Percentiles rank a stretch among this genome's conserved stretches.
Evolutionary conservation across 2,113 vertebrate genomes (phyloP).

Genomic region (Hemiscyllium ocellatum): DNA sequence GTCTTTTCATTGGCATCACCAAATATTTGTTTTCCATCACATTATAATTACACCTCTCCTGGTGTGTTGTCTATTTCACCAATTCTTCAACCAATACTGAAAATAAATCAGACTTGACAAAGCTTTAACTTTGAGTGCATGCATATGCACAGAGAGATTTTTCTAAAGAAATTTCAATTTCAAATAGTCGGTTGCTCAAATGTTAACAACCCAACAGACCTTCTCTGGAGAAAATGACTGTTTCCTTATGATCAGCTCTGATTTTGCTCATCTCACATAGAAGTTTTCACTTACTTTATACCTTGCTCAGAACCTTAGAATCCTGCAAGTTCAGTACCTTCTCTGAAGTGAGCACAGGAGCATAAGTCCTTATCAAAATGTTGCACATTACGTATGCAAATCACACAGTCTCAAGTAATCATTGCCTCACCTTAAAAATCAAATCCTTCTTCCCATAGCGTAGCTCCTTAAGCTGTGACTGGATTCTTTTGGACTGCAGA

Average conservation of each 20-base stretch:
- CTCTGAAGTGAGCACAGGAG: not conserved
- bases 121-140: not conserved
- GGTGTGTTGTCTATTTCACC: not conserved
- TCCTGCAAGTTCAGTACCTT: not conserved
- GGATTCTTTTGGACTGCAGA: constrained; percentile 94
- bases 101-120: not conserved
- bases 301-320: not conserved
- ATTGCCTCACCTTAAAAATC: constrained; percentile 86
- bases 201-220: not conserved
- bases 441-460: constrained; percentile 97
- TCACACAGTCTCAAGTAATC: not conserved
- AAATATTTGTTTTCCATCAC: not conserved
- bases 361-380: not conserved
- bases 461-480: constrained; percentile 95
- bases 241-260: not conserved
- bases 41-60: not conserved
- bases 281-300: not conserved
- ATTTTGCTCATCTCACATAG: not conserved
- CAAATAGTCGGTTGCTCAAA: not conserved
- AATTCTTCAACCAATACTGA: not conserved
- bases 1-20: no score
- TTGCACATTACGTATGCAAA: constrained; percentile 15
- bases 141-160: not conserved
- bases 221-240: no score
- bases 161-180: no score